These are phyloP conservation scores for Lophotis ruficrista DNA, from an alignment of 2,113 vertebrate genomes.

Conservation along the genomic window DNA sequence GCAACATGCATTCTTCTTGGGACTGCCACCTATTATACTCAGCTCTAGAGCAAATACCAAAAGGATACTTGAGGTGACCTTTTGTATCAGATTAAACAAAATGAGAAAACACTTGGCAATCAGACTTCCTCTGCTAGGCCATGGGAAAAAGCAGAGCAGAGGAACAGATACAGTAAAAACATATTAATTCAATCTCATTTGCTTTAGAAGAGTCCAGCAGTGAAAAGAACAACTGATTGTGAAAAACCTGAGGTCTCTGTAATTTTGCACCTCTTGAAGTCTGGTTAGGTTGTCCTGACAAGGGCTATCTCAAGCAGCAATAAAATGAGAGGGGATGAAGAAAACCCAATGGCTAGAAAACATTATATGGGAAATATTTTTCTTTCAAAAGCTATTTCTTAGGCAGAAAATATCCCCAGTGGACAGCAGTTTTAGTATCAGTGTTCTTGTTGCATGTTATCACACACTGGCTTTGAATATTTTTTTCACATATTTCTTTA, in stretches of 20 bases:
- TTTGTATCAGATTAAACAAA: conserved; percentile 65
- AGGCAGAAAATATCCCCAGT: not conserved
- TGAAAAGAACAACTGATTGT: conserved; percentile 41
- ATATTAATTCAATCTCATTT: conserved; percentile 38
- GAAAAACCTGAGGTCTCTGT: conserved; percentile 13
- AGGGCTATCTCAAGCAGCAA: not conserved
- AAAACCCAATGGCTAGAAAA: not conserved
- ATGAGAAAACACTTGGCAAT: conserved; percentile 63
- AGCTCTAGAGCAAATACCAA: conserved; percentile 40
- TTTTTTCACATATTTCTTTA: not conserved
- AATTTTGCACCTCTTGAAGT: conserved; percentile 1
- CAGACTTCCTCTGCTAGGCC: conserved; percentile 49
- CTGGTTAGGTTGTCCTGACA: not conserved
- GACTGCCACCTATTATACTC: conserved; percentile 49
- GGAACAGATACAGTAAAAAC: conserved; percentile 48
- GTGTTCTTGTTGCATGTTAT: not conserved
- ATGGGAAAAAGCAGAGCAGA: conserved; percentile 51
- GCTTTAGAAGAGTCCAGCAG: not conserved
- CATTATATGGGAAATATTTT: not conserved
- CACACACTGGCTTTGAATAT: not conserved
- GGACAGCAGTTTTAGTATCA: not conserved
- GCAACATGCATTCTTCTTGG: conserved; percentile 51
- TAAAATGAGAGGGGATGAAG: not conserved
- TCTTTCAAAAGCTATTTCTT: not conserved
- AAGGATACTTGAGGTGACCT: conserved; percentile 58